Evolutionary conservation across 2,888 invertebrate species (phyloP).

Genomic region (Aphidius colemani): DNA sequence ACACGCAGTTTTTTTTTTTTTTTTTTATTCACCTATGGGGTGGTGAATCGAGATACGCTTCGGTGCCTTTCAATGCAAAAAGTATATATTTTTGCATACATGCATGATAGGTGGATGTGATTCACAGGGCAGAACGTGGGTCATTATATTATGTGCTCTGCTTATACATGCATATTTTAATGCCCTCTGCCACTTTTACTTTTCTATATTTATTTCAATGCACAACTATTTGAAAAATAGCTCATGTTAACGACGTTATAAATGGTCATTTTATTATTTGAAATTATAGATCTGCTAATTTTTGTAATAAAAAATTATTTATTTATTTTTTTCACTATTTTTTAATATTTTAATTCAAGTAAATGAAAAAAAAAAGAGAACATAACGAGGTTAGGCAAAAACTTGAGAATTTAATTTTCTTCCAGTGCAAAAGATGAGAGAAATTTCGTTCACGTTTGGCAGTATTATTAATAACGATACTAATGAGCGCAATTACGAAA

Average conservation of each 20-base stretch:
- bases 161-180: neutral
- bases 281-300: no score
- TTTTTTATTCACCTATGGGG: neutral
- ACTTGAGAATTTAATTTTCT: neutral
- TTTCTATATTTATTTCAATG: slow-evolving; percentile 5
- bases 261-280: neutral
- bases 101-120: neutral
- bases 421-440: neutral
- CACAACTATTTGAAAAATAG: slow-evolving; percentile 6
- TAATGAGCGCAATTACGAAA: slow-evolving; percentile 35
- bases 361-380: no score
- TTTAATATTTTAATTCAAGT: no score
- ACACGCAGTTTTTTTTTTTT: neutral
- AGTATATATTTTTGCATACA: slow-evolving; percentile 1
- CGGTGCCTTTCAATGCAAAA: slow-evolving; percentile 24
- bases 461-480: slow-evolving; percentile 40
- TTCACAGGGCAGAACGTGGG: slow-evolving; percentile 24
- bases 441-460: slow-evolving; percentile 10
- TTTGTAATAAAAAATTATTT: no score
- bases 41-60: slow-evolving; percentile 6
- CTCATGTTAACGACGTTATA: slow-evolving; percentile 9
- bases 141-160: slow-evolving; percentile 27
- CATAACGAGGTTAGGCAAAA: no score
- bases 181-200: slow-evolving; percentile 12
- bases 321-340: no score